Percentiles rank a stretch among this genome's conserved stretches.
These are phyloP conservation scores for Miltochrista miniata DNA, from an alignment of 2,888 invertebrate species.

Conservation along the genomic window DNA sequence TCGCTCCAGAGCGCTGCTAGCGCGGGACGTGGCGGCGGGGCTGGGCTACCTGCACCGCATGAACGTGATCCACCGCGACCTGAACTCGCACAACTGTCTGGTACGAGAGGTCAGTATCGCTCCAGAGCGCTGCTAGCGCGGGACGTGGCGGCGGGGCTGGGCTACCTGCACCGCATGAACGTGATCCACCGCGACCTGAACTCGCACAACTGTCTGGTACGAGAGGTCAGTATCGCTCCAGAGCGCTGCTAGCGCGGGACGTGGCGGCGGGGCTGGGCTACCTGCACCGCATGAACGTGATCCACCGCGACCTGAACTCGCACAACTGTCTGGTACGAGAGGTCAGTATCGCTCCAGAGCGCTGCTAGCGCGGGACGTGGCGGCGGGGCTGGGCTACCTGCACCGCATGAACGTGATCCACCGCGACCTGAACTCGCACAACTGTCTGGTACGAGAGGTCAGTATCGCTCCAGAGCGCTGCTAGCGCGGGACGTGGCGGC, in stretches of 20 bases:
- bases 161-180: constrained; percentile 96
- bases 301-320: constrained; percentile 97
- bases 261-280: constrained; percentile 97
- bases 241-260: too few species aligned
- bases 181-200: constrained; percentile 98
- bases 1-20: constrained; percentile 77
- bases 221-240: constrained; percentile 87
- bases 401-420: constrained; percentile 98
- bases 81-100: constrained; percentile 97
- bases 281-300: constrained; percentile 96
- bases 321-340: constrained; percentile 96
- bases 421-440: constrained; percentile 97
- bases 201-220: constrained; percentile 96
- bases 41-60: constrained; percentile 97
- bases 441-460: constrained; percentile 94
- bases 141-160: constrained; percentile 94
- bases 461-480: too few species aligned
- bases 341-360: too few species aligned
- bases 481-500: too few species aligned
- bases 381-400: constrained; percentile 96
- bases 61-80: constrained; percentile 97
- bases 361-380: too few species aligned
- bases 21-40: constrained; percentile 89
- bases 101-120: constrained; percentile 88
- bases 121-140: too few species aligned